Conservation (phyloP, 2,888 invertebrate genomes). For the Limnephilus marmoratus region DNA sequence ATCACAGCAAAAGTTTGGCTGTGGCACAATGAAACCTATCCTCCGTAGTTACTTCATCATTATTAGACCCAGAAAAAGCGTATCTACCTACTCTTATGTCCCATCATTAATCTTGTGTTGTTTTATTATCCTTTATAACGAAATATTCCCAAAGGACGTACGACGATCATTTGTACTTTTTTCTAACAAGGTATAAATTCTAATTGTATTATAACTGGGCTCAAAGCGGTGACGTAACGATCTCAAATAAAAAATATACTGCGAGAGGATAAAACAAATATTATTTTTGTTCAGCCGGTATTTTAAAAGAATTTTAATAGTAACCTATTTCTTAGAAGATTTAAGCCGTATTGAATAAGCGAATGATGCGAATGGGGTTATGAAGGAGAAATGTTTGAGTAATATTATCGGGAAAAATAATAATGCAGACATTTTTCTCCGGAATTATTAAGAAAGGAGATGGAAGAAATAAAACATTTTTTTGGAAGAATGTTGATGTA, state of each 20-base stretch:
- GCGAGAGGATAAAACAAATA: background rate
- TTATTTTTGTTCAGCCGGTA: background rate
- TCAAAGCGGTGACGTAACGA: constrained; percentile 5
- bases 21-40: background rate
- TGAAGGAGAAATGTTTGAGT: background rate
- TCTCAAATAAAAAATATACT: background rate
- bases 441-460: background rate
- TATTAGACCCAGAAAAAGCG: background rate
- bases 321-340: background rate
- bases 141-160: constrained; percentile 36
- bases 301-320: background rate
- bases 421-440: background rate
- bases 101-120: constrained; percentile 37
- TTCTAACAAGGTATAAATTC: background rate
- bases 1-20: background rate
- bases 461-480: background rate
- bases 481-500: background rate
- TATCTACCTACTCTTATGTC: background rate
- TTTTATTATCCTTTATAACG: constrained; percentile 25
- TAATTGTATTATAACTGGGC: constrained; percentile 36
- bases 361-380: background rate
- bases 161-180: constrained; percentile 37
- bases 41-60: background rate
- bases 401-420: background rate
- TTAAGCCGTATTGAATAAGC: background rate